Conservation (phyloP, 2,888 invertebrate species). For the Chrysotoxum bicinctum region DNA sequence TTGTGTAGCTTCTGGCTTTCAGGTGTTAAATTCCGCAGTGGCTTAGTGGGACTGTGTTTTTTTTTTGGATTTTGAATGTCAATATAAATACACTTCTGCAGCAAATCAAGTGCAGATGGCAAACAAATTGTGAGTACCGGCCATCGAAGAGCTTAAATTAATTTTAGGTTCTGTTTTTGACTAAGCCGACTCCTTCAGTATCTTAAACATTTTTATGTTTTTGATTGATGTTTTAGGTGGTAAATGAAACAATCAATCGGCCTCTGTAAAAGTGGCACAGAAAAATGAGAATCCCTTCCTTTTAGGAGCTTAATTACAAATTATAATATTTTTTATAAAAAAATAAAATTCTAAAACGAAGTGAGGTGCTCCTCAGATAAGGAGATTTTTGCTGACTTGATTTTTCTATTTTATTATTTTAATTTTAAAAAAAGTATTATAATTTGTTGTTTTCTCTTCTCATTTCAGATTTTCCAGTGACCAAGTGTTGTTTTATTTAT, state of each 20-base stretch:
- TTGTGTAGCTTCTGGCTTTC: constrained; percentile 47
- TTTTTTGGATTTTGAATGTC: background rate
- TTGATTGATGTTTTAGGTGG: background rate
- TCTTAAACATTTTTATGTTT: background rate
- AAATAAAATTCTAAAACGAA: too few relatives aligned
- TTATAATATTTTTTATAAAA: too few relatives aligned
- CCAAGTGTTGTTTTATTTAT: background rate
- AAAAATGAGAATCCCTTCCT: too few relatives aligned
- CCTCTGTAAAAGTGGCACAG: too few relatives aligned
- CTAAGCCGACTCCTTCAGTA: background rate
- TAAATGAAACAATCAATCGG: too few relatives aligned
- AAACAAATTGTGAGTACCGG: background rate
- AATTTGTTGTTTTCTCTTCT: background rate
- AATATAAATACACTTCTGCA: constrained; percentile 4
- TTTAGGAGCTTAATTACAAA: too few relatives aligned
- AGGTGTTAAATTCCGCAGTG: constrained; percentile 67
- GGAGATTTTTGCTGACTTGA: too few relatives aligned
- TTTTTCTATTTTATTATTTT: background rate
- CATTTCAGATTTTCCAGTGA: background rate
- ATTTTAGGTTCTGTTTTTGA: background rate
- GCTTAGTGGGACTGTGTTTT: constrained; percentile 30
- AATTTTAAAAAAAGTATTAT: too few relatives aligned
- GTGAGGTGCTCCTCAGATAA: too few relatives aligned
- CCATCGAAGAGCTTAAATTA: background rate
- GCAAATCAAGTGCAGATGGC: constrained; percentile 47